Evolutionary conservation across 2,113 vertebrate genomes (phyloP).

Genomic region (Pomatorhinus ruficollis): DNA sequence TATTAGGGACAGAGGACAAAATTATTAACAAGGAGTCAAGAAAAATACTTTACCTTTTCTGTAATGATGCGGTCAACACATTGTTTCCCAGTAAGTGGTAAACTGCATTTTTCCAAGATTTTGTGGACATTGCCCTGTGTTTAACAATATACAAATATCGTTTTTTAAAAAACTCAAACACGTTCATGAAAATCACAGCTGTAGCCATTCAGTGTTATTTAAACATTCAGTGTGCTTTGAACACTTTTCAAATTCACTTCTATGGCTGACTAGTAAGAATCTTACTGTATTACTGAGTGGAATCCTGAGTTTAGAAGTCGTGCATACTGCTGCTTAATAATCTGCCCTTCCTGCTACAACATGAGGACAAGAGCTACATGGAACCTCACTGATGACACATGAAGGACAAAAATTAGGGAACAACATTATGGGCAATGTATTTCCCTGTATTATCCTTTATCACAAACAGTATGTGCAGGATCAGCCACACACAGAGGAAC

Average conservation of each 20-base stretch:
- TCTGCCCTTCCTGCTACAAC: background rate
- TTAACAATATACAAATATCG: constrained; percentile 10
- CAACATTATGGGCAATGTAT: background rate
- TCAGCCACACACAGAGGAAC: background rate
- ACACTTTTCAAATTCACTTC: background rate
- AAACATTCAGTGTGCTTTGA: background rate
- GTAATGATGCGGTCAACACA: constrained; percentile 97
- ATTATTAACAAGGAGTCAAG: background rate
- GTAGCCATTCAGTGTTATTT: background rate
- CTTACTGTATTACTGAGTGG: background rate
- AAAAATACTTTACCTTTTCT: constrained; percentile 85
- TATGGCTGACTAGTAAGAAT: background rate
- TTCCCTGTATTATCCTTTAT: background rate
- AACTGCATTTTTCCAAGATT: constrained; percentile 91
- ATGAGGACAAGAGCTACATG: background rate
- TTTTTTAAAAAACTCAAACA: background rate
- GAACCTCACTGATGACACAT: background rate
- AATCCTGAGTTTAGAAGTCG: background rate
- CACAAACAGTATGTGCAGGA: background rate
- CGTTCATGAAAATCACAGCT: background rate
- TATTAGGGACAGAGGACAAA: background rate
- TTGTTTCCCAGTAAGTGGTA: constrained; percentile 93
- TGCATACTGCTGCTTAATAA: background rate
- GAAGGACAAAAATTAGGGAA: background rate
- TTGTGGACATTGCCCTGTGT: constrained; percentile 91